Evolutionary conservation across 2,113 vertebrate species (phyloP), one percentile per base, ranked within the genome.

Genomic region (Rhabdornis inornatus): DNA sequence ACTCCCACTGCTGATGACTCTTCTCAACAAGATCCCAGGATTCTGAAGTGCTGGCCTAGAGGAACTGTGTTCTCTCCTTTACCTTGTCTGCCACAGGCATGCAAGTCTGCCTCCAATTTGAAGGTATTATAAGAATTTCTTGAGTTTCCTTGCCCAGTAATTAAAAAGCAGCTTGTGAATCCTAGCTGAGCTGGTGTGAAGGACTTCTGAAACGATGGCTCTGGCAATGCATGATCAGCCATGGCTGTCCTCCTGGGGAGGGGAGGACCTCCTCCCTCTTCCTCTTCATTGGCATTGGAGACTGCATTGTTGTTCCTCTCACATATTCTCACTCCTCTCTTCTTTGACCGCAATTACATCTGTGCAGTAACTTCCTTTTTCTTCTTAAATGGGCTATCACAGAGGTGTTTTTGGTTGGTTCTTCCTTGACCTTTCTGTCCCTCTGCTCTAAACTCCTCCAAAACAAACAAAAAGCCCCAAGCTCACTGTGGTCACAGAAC

Each of bases 161-260:
- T 92, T 80, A 74, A 94, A 94, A 95, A 97, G 18, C 15, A 69
- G 84, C 64, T 78, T 60, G 59, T 64, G 84, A 94, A 91, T 92
- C 68, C 55, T 74, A 70, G 66, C 72, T 87, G 60, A 92, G 74
- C 42, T 95, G 56, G 60, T 78, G 79, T 17, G 55, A 42, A 94
- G 16, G 44, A 44, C 23, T 65, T 39, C 37, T 35, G 31, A 61
- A 63, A 63, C n/a, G 4, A 49, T 11, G 25, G 47, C 10, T 61
- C 81, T 97, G 80, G 88, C 74, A 87, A 86, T 87, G 76, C 94
- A 95, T 21, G 14, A 27, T 52, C 76, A 80, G n/a, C 30, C 13
- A 6, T 35, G 59, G 17, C 78, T 53, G 42, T 68, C 42, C 24
- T 89, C 47, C 21, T 95, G 12, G 5, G 15, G 16, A 87, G 5